Evolutionary conservation across 2,113 vertebrate species (phyloP).

Genomic region (Orthochromis malagaraziensis): DNA sequence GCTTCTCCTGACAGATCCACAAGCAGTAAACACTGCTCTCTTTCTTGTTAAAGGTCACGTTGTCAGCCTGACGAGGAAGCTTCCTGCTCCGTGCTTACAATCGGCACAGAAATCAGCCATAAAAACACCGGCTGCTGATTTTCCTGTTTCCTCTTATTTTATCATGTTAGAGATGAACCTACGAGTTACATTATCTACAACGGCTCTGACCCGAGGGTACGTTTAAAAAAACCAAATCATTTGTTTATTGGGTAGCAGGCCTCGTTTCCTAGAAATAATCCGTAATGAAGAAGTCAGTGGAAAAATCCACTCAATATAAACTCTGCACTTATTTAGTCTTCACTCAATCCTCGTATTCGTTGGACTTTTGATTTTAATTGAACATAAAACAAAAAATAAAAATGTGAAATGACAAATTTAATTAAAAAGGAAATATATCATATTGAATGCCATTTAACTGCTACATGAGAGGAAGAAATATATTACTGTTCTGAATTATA

Average conservation of each 20-base stretch:
- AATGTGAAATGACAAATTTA: not conserved
- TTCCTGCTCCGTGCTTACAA: not conserved
- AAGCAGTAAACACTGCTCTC: not conserved
- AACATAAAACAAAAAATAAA: not conserved
- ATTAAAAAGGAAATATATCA: not conserved
- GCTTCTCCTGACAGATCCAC: not conserved
- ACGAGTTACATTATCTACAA: not conserved
- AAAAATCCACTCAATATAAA: not conserved
- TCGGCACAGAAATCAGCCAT: not conserved
- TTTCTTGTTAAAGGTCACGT: not conserved
- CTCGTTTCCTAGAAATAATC: not conserved
- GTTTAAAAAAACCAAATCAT: not conserved
- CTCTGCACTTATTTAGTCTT: not conserved
- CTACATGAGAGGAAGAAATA: not conserved
- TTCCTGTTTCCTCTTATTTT: not conserved
- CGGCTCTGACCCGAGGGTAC: accelerated
- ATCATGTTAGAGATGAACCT: not conserved
- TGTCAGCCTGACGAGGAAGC: not conserved
- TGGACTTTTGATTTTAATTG: not conserved
- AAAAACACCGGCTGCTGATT: not conserved
- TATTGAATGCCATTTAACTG: not conserved
- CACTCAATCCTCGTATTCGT: not conserved
- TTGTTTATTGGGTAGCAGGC: not conserved
- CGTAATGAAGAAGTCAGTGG: too few relatives aligned
- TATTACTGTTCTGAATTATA: not conserved